phyloP scores from a whole-genome alignment of 2,797 vertebrate species.

The Microhierax caerulescens region DNA sequence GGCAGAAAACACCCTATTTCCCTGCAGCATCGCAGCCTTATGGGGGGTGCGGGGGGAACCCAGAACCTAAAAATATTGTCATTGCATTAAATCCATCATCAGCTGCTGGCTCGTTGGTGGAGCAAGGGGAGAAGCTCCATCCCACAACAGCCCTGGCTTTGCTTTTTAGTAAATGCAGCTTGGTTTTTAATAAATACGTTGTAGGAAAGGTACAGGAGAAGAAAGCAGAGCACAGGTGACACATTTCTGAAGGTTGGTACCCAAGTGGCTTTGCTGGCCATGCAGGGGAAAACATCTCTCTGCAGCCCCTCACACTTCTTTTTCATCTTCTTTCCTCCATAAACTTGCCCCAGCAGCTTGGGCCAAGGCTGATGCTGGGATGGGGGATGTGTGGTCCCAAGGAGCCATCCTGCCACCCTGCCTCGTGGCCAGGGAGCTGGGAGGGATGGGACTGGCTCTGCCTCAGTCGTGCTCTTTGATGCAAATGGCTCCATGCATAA shows the following conservation, averaged over 20 bases:
- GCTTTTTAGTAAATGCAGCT: background rate
- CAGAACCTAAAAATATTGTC: background rate
- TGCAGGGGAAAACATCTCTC: background rate
- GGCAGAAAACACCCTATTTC: background rate
- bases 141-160: background rate
- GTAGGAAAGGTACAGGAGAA: background rate
- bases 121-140: background rate
- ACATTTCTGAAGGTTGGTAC: background rate
- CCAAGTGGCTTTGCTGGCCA: background rate
- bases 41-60: too few relatives aligned
- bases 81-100: background rate
- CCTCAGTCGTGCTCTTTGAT: background rate
- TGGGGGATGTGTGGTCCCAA: fast-evolving
- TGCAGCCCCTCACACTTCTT: background rate
- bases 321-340: too few relatives aligned
- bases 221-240: background rate
- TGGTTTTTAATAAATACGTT: background rate
- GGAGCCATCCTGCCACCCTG: background rate
- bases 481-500: background rate
- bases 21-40: background rate
- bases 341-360: background rate
- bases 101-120: background rate
- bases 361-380: background rate
- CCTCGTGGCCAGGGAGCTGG: fast-evolving
- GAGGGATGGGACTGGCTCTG: background rate